Evolutionary conservation across 1,140 invertebrate genomes (phyloP), one percentile per base, ranked within the genome.

Genomic region (Meloidogyne floridensis): DNA sequence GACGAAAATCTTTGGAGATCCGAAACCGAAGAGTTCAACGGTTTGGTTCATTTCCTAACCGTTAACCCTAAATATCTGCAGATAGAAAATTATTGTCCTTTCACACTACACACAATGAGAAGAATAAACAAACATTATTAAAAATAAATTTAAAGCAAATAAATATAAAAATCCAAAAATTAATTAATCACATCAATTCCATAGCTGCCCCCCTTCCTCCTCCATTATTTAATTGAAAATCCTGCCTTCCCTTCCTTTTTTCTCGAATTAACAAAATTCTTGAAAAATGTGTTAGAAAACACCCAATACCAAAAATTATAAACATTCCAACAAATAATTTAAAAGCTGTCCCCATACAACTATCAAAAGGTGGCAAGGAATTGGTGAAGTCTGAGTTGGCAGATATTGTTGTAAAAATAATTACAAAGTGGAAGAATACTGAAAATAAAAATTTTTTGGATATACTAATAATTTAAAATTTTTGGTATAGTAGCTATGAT

Each of bases 271-370:
- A 69, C 51, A 79, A 71, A 32, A 79, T 54, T 79, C 77, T 69
- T 2, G 77, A 79, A 51, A 79, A 69, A 71, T 79, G 77, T 7
- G 32, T 71, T 11, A 79, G 59, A 13, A 51, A 43, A 79, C 77
- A 79, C 43, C 77, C 77, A 71, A 79, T 32, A 13, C 42, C 32
- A 51, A 71, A 79, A 53, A 79, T 69, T 53, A 79, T 8, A 32
- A 72, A 43, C 77, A 79, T 79, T 54, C 77, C 77, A 79, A 65
- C 15, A 72, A 71, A 79, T 51, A 79, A 43, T 43, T 79, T 79
- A 53, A 79, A 79, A 53, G 77, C 77, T 32, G 65, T 71, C 32
- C 77, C 77, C 54, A 79, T 43, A 69, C 53, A 79, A 18, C 65
- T 79, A 47, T 79, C 43, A 72, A 59, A 69, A 72, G 59, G 54